These are phyloP conservation scores for Spodoptera littoralis DNA, from an alignment of 2,888 invertebrate species.

Conservation along the genomic window DNA sequence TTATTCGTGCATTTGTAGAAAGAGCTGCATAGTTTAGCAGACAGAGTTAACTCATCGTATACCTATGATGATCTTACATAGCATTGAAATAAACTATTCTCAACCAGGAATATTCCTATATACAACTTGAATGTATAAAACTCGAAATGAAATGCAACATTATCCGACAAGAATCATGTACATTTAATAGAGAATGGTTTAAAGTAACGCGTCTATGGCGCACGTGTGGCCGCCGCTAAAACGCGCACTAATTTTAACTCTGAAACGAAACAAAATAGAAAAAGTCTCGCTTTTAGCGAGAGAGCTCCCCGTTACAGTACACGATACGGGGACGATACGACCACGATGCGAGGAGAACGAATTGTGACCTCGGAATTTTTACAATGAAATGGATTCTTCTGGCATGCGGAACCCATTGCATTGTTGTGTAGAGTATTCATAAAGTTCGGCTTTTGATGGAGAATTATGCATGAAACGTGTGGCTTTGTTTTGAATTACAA, in stretches of 20 bases:
- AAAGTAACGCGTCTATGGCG: slow-evolving; percentile 28
- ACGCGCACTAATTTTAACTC: slow-evolving; percentile 64
- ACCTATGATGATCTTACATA: too few relatives aligned
- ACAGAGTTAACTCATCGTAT: too few relatives aligned
- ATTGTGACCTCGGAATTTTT: slow-evolving; percentile 14
- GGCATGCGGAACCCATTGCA: slow-evolving; percentile 30
- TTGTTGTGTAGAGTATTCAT: slow-evolving; percentile 40
- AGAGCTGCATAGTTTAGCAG: too few relatives aligned
- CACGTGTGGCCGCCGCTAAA: slow-evolving; percentile 52
- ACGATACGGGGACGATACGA: slow-evolving; percentile 44
- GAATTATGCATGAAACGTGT: slow-evolving; percentile 41
- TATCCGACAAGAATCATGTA: too few relatives aligned
- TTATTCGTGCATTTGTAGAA: neutral
- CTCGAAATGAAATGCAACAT: too few relatives aligned
- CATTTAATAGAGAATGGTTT: slow-evolving; percentile 35
- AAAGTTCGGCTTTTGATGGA: slow-evolving; percentile 37
- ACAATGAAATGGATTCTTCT: slow-evolving; percentile 37
- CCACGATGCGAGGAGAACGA: neutral
- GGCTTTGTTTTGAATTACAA: slow-evolving; percentile 41
- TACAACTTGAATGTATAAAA: neutral
- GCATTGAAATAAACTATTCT: too few relatives aligned
- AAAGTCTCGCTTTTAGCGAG: slow-evolving; percentile 66
- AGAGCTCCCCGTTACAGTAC: slow-evolving; percentile 49
- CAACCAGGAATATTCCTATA: too few relatives aligned
- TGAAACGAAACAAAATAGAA: slow-evolving; percentile 63